phyloP scores from a whole-genome alignment of 2,113 vertebrate species.

The Phalacrocorax pelagicus region DNA sequence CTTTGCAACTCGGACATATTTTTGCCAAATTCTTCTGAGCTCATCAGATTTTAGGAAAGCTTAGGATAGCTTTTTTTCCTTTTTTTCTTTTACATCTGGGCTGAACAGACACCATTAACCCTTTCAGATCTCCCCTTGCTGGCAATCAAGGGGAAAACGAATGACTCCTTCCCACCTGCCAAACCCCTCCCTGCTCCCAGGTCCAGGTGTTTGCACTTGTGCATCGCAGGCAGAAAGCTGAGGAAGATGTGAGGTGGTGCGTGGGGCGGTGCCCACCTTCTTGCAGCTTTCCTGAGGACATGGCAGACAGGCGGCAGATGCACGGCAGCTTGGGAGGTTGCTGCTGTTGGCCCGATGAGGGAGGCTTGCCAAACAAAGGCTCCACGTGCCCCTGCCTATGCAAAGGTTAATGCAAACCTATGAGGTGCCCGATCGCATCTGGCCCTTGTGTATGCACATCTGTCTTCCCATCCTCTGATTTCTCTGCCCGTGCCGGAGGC shows the following conservation, averaged over 20 bases:
- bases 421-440: neutral
- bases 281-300: neutral
- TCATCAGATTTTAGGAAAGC: neutral
- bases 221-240: neutral
- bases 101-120: neutral
- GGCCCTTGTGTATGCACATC: neutral
- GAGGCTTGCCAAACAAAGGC: accelerated
- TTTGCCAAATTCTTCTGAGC: neutral
- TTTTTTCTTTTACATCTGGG: neutral
- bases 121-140: neutral
- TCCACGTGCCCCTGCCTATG: neutral
- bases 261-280: neutral
- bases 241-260: neutral
- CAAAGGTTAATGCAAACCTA: neutral
- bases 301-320: neutral
- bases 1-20: neutral
- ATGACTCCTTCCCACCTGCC: neutral
- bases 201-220: neutral
- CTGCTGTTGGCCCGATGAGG: accelerated
- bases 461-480: neutral
- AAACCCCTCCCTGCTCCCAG: neutral
- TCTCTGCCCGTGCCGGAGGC: neutral
- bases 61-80: neutral
- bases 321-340: neutral
- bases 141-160: neutral